A percentile compares a stretch with the other conserved stretches of the same genome.
phyloP scores from a whole-genome alignment of 2,888 invertebrate genomes.

The Teleogryllus oceanicus region DNA sequence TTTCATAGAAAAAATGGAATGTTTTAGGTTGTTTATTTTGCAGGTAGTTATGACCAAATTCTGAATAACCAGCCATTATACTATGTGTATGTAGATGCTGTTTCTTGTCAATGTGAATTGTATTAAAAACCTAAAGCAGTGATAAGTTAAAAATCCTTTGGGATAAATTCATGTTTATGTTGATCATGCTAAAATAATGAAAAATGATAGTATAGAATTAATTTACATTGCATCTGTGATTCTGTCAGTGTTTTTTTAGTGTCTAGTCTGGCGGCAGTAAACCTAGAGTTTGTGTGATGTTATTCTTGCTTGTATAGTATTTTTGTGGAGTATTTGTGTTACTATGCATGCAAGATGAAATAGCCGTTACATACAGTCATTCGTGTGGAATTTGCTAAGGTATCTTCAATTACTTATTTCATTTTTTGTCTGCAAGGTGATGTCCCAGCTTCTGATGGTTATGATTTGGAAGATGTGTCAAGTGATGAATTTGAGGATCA shows the following conservation, averaged over 20 bases:
- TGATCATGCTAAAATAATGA: neutral
- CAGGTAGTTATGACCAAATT: neutral
- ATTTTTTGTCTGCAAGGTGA: neutral
- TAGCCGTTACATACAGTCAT: too few relatives aligned
- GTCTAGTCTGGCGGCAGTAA: neutral
- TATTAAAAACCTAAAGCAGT: neutral
- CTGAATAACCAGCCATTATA: too few relatives aligned
- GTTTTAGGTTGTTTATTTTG: neutral
- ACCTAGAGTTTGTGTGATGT: neutral
- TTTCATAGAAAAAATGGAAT: neutral
- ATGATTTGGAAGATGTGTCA: constrained; percentile 9
- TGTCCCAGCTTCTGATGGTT: neutral
- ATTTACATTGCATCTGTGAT: neutral
- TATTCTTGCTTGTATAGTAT: neutral
- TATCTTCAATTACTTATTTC: too few relatives aligned
- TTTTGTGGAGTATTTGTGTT: neutral
- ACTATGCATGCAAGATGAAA: neutral
- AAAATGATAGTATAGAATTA: neutral
- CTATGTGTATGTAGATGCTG: neutral
- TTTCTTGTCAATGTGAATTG: neutral
- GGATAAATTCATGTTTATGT: neutral
- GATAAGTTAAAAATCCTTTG: neutral
- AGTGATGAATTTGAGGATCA: constrained; percentile 6
- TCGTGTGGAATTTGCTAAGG: too few relatives aligned
- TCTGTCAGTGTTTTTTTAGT: neutral